Base-by-base conservation (phyloP, 2,113 vertebrate genomes). In the Stigmatopora argus region DNA sequence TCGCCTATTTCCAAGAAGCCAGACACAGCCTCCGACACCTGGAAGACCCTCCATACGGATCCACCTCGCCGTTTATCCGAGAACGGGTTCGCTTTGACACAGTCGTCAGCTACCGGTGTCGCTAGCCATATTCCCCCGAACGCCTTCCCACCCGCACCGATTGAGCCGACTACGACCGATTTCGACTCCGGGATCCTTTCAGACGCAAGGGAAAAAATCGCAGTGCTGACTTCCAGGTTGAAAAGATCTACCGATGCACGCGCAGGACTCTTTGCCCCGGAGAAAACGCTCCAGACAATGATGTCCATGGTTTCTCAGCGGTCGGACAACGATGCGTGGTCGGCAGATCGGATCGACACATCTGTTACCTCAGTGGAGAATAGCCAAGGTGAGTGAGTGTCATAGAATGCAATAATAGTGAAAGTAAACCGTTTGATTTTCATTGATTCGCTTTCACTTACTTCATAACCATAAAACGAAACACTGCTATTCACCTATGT, bases 361-460 rank as follows among this genome's bases (percentile, higher is more conserved):
- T 73, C 77, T 34, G 55, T 76, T 66, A 78, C 83, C 64, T 81
- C 87, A 49, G 2, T 73, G 11, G 85, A 90, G 55, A 78, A 62
- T 23, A 72, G 66, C 49, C 90, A 86, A 89, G 91, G 91, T 91
- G 87, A 90, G 90, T 82, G 47, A 90, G 90, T 82, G 47, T 41
- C 49, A 13, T 21, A 13, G 2, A 48, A 15, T 26, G 5, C 15
- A 35, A 57, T 14, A 17, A 9, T 11, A 48, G 62, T 49, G 26
- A 48, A 63, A 48, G 13, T 49, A 7, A 0, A 41, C 12, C 12
- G 23, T n/a, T 9, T 0, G 14, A 13, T 17, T 13, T 18, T 5
- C 4, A 56, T 14, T 4, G 21, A 48, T 35, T n/a, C 3, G 15
- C 3, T 48, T 44, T 19, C 12, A 8, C 18, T 19, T 61, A 5